Conservation (phyloP, 2,113 vertebrate species). For the Todiramphus chloris region DNA sequence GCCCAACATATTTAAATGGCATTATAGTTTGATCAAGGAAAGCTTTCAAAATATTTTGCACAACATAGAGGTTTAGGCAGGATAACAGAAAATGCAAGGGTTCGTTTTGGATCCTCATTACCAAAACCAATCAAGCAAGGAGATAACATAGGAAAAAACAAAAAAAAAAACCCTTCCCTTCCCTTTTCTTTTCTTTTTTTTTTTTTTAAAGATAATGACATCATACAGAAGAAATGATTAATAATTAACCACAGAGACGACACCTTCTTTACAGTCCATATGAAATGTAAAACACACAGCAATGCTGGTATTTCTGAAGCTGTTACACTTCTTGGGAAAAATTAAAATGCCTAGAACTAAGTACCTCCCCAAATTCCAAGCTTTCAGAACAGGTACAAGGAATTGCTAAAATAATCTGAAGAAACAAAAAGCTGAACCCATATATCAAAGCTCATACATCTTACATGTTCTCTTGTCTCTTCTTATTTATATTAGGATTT, state of each 20-base stretch:
- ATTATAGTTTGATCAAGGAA: constrained; percentile 26
- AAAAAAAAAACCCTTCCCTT: not conserved
- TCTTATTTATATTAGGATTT: constrained; percentile 14
- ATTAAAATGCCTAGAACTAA: not conserved
- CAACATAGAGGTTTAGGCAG: not conserved
- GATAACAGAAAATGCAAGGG: constrained; percentile 19
- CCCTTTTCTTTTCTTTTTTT: not conserved
- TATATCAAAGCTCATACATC: constrained; percentile 6
- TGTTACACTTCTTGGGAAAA: not conserved
- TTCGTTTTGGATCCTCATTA: constrained; percentile 63
- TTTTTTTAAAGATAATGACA: constrained; percentile 17
- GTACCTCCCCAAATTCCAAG: not conserved
- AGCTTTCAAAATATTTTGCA: constrained; percentile 1
- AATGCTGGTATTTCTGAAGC: not conserved
- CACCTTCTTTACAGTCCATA: not conserved
- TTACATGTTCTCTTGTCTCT: not conserved
- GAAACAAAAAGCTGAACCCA: not conserved
- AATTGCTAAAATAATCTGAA: constrained; percentile 19
- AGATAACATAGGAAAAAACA: constrained; percentile 25
- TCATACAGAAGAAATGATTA: constrained; percentile 23
- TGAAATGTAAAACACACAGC: not conserved
- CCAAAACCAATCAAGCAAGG: constrained; percentile 60
- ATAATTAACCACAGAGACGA: constrained; percentile 53
- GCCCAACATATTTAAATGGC: constrained; percentile 51
- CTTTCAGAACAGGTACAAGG: not conserved